Base-by-base conservation (phyloP, 2,113 vertebrate species). In the Pomatostomus ruficeps region DNA sequence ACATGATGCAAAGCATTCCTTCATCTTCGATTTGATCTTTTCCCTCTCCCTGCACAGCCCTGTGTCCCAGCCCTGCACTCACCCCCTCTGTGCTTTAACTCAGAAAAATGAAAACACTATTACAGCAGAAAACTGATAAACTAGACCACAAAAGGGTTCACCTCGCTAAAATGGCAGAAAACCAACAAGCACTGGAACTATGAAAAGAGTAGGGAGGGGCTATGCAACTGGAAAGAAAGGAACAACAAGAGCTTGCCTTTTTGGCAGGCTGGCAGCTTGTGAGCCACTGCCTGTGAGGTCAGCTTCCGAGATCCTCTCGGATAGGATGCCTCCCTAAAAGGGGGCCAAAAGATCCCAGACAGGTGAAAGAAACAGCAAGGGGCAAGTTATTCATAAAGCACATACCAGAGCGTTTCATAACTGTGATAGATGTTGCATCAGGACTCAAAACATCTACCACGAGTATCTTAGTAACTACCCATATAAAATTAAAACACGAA, bases 161-260 rank as follows among this genome's bases (percentile, higher is more conserved):
- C 58, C n/a, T 72, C 20, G 2, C 45, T 75, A 80, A 93, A 93
- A 90, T 43, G 42, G 63, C 67, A 96, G 92, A 90, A 88, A 94
- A 85, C 29, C 91, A 95, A 25, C 18, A 76, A 83, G 63, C 25
- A 62, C 14, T 73, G 24, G 36, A 80, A 90, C 46, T 33, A 25
- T 4, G 57, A 82, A 35, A 58, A 65, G 40, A 61, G 54, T 26
- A 84, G 85, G 92, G 92, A 94, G 88, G 71, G n/a, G 85, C 75
- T 67, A 43, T 51, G 14, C 38, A 77, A 66, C 38, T 77, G 35
- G 35, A 54, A 67, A 71, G 67, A 46, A 79, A 83, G 19, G 35
- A 85, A 81, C 25, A 73, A 83, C 17, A 91, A 87, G 59, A 76
- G 46, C 63, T 71, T 43, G 73, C 31, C 68, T 70, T 77, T 85